A percentile compares a stretch with the other conserved stretches of the same genome.
Evolutionary conservation across 2,113 vertebrate genomes (phyloP).

Genomic region (Lontra canadensis): DNA sequence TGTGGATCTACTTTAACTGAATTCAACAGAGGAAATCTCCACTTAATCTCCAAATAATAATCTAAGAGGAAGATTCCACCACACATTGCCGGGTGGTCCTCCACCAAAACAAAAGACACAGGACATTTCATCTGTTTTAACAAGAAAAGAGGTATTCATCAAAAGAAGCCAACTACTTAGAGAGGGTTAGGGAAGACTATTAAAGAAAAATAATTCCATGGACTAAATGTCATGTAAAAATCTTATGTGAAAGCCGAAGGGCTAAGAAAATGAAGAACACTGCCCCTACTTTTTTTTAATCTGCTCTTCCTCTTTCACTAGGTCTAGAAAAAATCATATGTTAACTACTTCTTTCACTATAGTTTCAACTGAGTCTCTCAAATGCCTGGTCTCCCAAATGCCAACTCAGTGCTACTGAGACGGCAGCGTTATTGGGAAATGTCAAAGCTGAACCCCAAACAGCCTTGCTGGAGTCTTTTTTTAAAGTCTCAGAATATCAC

Average conservation of each 20-base stretch:
- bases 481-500: conserved; percentile 65
- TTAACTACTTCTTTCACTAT: neutral
- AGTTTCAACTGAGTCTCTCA: neutral
- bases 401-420: neutral
- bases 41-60: neutral
- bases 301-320: neutral
- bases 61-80: neutral
- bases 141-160: neutral
- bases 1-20: neutral
- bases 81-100: neutral
- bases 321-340: neutral
- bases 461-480: conserved; percentile 39
- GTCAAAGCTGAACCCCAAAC: conserved; percentile 25
- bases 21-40: neutral
- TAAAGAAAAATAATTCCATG: neutral
- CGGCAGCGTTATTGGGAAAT: neutral
- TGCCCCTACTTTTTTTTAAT: neutral
- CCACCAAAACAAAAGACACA: neutral
- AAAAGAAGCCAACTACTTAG: neutral
- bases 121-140: neutral
- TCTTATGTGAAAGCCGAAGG: neutral
- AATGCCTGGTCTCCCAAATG: neutral
- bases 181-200: neutral
- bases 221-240: neutral
- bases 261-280: neutral